Evolutionary conservation across 2,888 invertebrate genomes (phyloP).

Genomic region (Chromoteleia sp.): DNA sequence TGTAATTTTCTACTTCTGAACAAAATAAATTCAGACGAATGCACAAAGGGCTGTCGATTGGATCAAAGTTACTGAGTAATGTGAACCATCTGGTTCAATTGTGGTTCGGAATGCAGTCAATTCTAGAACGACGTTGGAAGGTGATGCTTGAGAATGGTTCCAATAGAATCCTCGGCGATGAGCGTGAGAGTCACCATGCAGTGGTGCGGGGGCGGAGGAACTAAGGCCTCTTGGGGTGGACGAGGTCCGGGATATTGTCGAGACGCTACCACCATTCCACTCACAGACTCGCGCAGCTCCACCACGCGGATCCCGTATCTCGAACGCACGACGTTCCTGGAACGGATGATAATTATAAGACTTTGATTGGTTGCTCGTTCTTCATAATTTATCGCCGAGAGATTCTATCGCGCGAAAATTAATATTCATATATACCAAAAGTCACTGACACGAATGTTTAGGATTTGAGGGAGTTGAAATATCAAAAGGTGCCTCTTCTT

Average conservation of each 20-base stretch:
- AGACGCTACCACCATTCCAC: constrained; percentile 81
- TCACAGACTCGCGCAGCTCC: constrained; percentile 81
- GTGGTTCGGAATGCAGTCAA: constrained; percentile 37
- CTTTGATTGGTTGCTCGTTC: not conserved
- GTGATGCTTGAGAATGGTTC: constrained; percentile 89
- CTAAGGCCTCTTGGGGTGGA: constrained; percentile 81
- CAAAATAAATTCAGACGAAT: not conserved
- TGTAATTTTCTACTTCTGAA: not conserved
- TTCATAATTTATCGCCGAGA: constrained; percentile 3
- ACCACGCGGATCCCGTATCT: constrained; percentile 82
- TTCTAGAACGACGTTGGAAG: constrained; percentile 86
- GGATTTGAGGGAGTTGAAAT: constrained; percentile 10
- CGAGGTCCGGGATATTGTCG: constrained; percentile 81
- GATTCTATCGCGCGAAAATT: not conserved
- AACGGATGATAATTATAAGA: constrained; percentile 19
- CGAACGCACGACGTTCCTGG: constrained; percentile 82
- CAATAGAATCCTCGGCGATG: constrained; percentile 89
- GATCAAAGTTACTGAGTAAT: not conserved
- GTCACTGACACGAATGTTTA: constrained; percentile 23
- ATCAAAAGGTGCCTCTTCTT: constrained; percentile 16
- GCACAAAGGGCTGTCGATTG: not conserved
- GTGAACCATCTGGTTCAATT: not conserved
- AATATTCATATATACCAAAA: constrained; percentile 26
- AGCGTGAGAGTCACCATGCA: constrained; percentile 85
- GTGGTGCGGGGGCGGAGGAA: constrained; percentile 80